Conservation (phyloP, 2,797 vertebrate species). For the Somateria mollissima region DNA sequence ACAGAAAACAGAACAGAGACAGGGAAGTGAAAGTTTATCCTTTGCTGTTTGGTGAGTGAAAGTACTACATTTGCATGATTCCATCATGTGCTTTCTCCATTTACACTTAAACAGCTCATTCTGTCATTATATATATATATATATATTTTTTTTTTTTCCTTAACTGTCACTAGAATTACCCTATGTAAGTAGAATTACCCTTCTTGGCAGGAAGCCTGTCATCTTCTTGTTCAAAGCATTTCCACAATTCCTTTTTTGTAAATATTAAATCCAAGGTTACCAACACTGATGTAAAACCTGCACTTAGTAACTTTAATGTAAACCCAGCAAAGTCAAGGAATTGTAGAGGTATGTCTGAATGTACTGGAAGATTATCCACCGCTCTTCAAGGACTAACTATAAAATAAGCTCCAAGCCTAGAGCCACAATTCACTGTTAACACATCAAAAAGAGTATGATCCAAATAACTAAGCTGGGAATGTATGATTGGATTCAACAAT, state of each 20-base stretch:
- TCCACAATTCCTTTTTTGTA: background rate
- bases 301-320: background rate
- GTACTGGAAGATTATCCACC: background rate
- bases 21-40: background rate
- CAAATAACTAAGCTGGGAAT: background rate
- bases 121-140: background rate
- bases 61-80: background rate
- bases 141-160: too few relatives aligned
- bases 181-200: too few relatives aligned
- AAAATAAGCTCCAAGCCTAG: background rate
- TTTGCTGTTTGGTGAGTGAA: background rate
- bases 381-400: background rate
- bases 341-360: background rate
- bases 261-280: background rate
- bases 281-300: background rate
- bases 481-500: background rate
- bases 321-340: background rate
- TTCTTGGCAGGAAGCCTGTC: background rate
- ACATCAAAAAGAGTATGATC: background rate
- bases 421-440: background rate
- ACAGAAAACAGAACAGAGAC: background rate
- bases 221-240: background rate
- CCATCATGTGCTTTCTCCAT: background rate
- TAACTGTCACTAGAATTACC: background rate
- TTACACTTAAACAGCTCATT: background rate